Conservation (phyloP, 2,113 vertebrate species). For the Arvicanthis niloticus region DNA sequence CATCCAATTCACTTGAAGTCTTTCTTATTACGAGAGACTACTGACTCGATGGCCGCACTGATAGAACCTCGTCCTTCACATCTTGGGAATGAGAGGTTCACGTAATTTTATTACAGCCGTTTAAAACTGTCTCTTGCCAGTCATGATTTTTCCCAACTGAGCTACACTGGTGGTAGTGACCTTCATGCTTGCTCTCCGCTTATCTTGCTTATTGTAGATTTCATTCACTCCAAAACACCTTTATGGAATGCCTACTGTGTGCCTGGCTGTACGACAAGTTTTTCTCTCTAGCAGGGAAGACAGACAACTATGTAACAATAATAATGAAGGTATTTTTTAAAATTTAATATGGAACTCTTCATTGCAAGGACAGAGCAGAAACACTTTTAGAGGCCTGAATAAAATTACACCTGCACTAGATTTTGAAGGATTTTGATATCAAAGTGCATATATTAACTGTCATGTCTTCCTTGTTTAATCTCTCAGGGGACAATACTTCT, state of each 20-base stretch:
- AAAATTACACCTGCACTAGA: background rate
- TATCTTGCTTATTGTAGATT: background rate
- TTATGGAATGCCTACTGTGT: no score
- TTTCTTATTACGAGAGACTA: background rate
- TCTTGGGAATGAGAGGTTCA: background rate
- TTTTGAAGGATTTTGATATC: background rate
- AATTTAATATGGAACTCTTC: background rate
- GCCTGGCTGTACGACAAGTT: background rate
- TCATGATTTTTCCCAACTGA: slow-evolving; percentile 9
- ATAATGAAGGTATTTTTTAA: background rate
- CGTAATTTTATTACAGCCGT: background rate
- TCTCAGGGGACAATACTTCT: background rate
- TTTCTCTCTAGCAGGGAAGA: background rate
- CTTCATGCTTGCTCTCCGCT: background rate
- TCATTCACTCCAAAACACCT: no score
- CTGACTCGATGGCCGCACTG: background rate
- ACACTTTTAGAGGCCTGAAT: background rate
- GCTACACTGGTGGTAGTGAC: background rate
- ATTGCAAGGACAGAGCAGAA: background rate
- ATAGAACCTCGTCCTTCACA: background rate
- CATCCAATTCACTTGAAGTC: background rate
- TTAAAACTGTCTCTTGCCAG: background rate
- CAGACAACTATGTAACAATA: background rate
- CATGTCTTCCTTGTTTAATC: background rate
- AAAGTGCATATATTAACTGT: background rate